Evolutionary conservation across 2,888 invertebrate genomes (phyloP).

Genomic region (Trilocha varians): DNA sequence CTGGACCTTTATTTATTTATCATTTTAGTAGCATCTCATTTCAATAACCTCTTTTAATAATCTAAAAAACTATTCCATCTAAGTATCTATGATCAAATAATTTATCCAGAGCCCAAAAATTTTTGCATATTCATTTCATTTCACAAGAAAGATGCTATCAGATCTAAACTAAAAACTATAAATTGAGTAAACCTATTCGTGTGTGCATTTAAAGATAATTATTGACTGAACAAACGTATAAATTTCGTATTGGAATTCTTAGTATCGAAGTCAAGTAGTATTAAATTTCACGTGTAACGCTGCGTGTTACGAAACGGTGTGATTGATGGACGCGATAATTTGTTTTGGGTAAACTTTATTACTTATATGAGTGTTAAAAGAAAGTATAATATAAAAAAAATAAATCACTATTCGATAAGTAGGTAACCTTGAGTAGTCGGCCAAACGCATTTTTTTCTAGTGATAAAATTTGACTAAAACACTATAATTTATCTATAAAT

Average conservation of each 20-base stretch:
- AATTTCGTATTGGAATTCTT: conserved; percentile 17
- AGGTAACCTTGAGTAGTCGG: no score
- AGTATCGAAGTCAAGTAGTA: conserved; percentile 16
- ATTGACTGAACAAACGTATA: conserved; percentile 16
- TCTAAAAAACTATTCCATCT: neutral
- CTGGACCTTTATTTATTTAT: no score
- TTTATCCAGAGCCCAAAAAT: neutral
- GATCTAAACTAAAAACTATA: neutral
- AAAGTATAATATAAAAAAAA: no score
- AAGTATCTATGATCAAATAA: neutral
- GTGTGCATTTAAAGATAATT: conserved; percentile 8
- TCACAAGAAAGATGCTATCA: neutral
- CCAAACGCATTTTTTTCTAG: no score
- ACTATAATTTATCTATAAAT: no score
- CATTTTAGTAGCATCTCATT: no score
- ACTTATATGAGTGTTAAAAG: no score
- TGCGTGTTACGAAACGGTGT: conserved; percentile 19
- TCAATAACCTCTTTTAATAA: neutral
- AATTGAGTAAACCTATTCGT: neutral
- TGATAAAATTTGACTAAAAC: no score
- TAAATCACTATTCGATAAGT: no score
- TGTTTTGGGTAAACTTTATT: neutral
- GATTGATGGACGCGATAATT: conserved; percentile 7
- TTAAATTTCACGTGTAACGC: conserved; percentile 11
- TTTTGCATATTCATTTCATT: neutral